Evolutionary conservation across 2,888 invertebrate genomes (phyloP), one percentile per base, ranked within the genome.

Genomic region (Megalurothrips usitatus): DNA sequence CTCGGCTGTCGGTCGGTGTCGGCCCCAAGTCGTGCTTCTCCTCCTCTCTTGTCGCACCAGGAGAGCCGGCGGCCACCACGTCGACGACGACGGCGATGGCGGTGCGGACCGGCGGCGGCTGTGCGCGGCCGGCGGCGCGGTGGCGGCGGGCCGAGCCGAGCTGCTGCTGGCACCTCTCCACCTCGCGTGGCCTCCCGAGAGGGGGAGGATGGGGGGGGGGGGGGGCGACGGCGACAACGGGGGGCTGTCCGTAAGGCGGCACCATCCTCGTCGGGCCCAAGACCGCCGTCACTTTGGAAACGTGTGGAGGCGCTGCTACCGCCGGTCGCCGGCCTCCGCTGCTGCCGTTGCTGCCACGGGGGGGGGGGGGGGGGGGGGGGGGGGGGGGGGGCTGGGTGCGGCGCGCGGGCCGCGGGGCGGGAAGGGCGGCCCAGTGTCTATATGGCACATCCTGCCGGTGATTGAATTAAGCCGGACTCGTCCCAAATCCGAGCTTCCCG

Each of bases 311-410:
- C 19, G 52, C 14, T 19, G 52, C 52, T 12, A 10, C 52, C 2
- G 52, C 19, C 2, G 52, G 6, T 17, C n/a, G n/a, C n/a, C n/a
- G 23, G 68, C 68, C 10, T 2, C 34, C 26, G 68, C 26, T 75
- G n/a, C 68, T 58, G 68, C 12, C 12, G 68, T 8, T 23, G 68
- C 68, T 23, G 68, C 23, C 14, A 14, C 58, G 80, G 80, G 75
- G 78, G 17, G 47, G 78, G n/a, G 9, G n/a, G 43, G 48, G 80
- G 43, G 28, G 68, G 17, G 34, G 68, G 28, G 80, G 58, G 17
- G 43, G 19, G n/a, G n/a, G n/a, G 28, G 48, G 48, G 49, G 58
- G 78, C 80, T 80, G 81, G 68, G 79, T n/a, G 80, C 47, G 26
- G 78, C 49, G 78, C 52, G 43, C 63, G 75, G 47, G 68, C 78